A percentile compares a stretch with the other conserved stretches of the same genome.
phyloP scores from a whole-genome alignment of 2,113 vertebrate species.

The Bubo blakistoni region DNA sequence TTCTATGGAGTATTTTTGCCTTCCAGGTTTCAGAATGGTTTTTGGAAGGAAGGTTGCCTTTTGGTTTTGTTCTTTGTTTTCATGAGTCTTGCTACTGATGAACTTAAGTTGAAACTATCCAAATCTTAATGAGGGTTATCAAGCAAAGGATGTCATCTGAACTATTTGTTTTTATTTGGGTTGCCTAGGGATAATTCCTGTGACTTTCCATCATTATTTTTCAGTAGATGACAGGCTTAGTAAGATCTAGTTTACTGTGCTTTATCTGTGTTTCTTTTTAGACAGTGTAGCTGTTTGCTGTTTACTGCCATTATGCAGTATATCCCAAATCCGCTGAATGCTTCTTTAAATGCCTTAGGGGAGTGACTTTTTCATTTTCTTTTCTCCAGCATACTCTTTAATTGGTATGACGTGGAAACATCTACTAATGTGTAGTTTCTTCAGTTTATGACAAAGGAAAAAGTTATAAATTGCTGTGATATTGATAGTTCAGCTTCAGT shows the following conservation, averaged over 20 bases:
- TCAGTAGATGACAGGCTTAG: not conserved
- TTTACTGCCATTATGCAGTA: not conserved
- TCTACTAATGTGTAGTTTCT: not conserved
- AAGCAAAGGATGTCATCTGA: not conserved
- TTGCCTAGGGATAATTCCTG: not conserved
- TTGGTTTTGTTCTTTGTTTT: not conserved
- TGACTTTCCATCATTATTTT: not conserved
- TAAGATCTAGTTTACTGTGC: not conserved
- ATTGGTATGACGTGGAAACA: not conserved
- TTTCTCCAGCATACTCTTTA: not conserved
- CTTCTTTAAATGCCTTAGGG: not conserved
- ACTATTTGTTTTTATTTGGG: slow-evolving; percentile 25
- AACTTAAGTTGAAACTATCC: not conserved
- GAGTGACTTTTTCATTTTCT: not conserved
- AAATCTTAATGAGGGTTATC: not conserved
- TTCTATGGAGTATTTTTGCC: not conserved
- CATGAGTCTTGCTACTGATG: not conserved
- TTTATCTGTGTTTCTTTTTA: not conserved
- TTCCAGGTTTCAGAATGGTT: not conserved
- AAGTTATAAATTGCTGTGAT: not conserved
- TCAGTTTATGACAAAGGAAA: not conserved
- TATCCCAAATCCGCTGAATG: not conserved
- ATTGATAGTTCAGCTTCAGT: not conserved
- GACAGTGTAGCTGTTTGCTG: not conserved
- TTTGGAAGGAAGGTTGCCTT: not conserved